Evolutionary conservation across 1,140 invertebrate species (phyloP), one percentile per base, ranked within the genome.

Genomic region (Drosophila albomicans): DNA sequence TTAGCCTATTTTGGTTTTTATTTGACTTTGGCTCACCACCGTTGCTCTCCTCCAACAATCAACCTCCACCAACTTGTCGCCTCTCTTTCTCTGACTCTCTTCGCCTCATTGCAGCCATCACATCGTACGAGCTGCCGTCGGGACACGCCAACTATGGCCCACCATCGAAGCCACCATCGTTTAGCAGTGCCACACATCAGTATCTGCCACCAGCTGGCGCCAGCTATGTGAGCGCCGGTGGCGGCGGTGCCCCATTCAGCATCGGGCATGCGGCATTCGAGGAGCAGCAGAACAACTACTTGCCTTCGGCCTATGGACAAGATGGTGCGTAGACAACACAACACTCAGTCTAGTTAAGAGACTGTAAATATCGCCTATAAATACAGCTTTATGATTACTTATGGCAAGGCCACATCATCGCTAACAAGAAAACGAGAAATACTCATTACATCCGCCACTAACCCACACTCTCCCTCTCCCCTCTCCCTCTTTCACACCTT

Each of bases 251-350:
- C 13, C 91, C 91, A 11, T 92, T 90, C 52, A 80, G 79, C 66
- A 71, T 89, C 2, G 81, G 87, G 20, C 91, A 92, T 73, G 91
- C 82, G 35, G 87, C 91, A 70, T 92, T 92, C 48, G 91, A 92
- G 56, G 86, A 88, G 52, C 91, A 91, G 20, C 74, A 79, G 41
- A 92, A 73, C 78, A 92, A 92, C 35, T 92, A 92, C 56, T 75
- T 92, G 80, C 91, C 91, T 75, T 87, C 85, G 58, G 78, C 70
- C 58, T 92, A 92, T 69, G 91, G 88, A 84, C 85, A 91, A 78
- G 91, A 92, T 76, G 91, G 91, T 92, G 85, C 78, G 91, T 92
- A 92, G 46, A 11, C 15, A 65, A 41, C 54, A 62, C 45, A 46
- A 25, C 8, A 25, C 0, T 6, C 5, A 8, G 7, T n/a, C 45